Percentiles rank a stretch among this genome's conserved stretches.
Evolutionary conservation across 2,888 invertebrate genomes (phyloP).

Genomic region (Aphodius granarius): DNA sequence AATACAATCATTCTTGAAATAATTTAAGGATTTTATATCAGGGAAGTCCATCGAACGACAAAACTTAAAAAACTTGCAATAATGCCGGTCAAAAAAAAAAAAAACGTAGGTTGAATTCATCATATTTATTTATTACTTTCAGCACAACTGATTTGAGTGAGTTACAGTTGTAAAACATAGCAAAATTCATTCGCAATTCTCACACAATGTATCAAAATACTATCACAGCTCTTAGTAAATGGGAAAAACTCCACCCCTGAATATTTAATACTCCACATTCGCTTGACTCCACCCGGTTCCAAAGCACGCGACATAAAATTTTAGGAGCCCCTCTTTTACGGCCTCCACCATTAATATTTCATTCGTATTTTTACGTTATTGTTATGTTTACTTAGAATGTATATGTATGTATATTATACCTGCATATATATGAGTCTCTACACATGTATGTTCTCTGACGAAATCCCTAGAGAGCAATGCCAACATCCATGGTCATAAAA

Average conservation of each 20-base stretch:
- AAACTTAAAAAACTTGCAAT: too few relatives aligned
- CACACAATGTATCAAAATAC: background rate
- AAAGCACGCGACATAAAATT: conserved; percentile 8
- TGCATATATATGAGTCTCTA: background rate
- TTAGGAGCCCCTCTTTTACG: conserved; percentile 1
- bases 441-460: background rate
- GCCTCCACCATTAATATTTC: conserved; percentile 5
- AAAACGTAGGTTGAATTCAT: too few relatives aligned
- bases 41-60: too few relatives aligned
- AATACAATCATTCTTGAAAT: too few relatives aligned
- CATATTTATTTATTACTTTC: too few relatives aligned
- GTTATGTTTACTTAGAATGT: conserved; percentile 13
- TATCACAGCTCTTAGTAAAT: background rate
- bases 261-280: background rate
- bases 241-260: background rate
- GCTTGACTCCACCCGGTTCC: background rate
- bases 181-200: too few relatives aligned
- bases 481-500: background rate
- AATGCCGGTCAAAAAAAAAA: too few relatives aligned
- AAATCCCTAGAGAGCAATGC: background rate
- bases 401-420: background rate
- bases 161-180: too few relatives aligned
- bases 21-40: too few relatives aligned
- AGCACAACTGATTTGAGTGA: too few relatives aligned
- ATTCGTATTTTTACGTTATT: conserved; percentile 11